phyloP scores from a whole-genome alignment of 2,113 vertebrate genomes.

The Eulacestoma nigropectus region DNA sequence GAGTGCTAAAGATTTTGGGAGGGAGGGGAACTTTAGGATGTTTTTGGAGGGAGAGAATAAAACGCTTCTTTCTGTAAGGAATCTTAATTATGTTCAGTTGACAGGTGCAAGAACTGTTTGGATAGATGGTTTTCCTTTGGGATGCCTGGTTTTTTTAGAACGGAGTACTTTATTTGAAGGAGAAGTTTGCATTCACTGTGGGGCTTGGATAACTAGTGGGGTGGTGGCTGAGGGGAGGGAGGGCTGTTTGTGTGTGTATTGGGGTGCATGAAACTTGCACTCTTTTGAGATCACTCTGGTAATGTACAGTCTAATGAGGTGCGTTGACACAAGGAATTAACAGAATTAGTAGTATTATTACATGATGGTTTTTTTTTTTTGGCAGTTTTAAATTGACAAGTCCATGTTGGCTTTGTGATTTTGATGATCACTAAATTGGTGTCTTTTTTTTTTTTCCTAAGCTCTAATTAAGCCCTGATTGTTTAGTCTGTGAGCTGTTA shows the following conservation, averaged over 20 bases:
- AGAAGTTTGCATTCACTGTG: background rate
- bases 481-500: background rate
- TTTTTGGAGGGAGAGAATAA: background rate
- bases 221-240: background rate
- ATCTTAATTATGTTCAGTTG: background rate
- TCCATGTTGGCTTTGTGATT: background rate
- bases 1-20: background rate
- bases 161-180: background rate
- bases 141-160: background rate
- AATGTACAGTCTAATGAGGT: background rate
- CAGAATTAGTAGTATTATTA: background rate
- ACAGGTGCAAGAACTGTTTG: constrained; percentile 32
- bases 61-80: background rate
- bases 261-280: background rate
- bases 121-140: background rate
- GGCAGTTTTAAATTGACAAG: background rate
- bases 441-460: background rate
- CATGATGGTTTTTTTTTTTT: background rate
- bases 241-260: background rate
- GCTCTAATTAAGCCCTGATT: background rate
- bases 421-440: background rate
- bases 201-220: background rate
- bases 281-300: background rate
- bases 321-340: background rate
- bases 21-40: background rate